These are phyloP conservation scores for Falco naumanni DNA, from an alignment of 2,797 vertebrate species.

Conservation along the genomic window DNA sequence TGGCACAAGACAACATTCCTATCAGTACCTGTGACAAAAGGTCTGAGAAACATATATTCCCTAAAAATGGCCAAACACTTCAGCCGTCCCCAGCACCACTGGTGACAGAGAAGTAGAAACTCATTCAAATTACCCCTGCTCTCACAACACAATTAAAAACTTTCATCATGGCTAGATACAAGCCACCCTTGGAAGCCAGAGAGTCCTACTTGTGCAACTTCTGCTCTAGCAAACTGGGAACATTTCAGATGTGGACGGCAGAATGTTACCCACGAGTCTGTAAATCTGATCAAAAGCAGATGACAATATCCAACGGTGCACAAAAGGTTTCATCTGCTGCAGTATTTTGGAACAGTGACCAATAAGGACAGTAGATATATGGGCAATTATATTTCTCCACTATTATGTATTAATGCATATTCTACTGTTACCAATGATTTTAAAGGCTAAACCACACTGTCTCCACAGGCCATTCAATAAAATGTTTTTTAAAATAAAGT, in stretches of 20 bases:
- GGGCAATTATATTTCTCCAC: neutral
- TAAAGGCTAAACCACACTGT: neutral
- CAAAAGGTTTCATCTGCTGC: neutral
- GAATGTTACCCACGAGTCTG: neutral
- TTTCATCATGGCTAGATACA: neutral
- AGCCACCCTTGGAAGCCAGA: neutral
- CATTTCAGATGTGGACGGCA: neutral
- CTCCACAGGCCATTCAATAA: neutral
- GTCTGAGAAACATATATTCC: neutral
- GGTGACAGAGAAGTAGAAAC: neutral
- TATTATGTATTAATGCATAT: neutral
- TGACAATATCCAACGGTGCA: neutral
- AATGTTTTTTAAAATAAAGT: neutral
- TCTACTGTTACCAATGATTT: neutral
- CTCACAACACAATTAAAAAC: neutral
- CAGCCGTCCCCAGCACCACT: neutral
- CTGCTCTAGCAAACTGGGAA: neutral
- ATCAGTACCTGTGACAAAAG: accelerated
- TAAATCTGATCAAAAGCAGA: neutral
- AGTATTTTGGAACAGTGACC: neutral
- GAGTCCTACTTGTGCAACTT: neutral
- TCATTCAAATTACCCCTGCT: neutral
- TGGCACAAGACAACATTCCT: neutral
- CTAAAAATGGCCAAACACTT: neutral
- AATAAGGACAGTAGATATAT: neutral